A percentile compares a stretch with the other conserved stretches of the same genome.
Conservation (phyloP, 2,797 vertebrate genomes). For the Dendrocincla fuliginosa region DNA sequence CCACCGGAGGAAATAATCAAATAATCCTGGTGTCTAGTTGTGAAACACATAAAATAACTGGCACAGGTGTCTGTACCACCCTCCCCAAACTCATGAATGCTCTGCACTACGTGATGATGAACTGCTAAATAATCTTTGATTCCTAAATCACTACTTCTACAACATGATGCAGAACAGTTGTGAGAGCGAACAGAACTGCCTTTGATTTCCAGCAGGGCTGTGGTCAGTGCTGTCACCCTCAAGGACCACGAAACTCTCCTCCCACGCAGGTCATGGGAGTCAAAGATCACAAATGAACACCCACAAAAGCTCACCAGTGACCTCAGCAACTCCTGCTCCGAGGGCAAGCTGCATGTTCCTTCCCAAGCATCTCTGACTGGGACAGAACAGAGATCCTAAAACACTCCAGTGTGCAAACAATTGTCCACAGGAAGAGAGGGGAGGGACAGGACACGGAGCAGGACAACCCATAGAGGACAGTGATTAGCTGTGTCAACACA, state of each 20-base stretch:
- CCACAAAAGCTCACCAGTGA: neutral
- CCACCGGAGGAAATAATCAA: neutral
- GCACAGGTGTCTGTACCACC: neutral
- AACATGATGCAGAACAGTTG: accelerated
- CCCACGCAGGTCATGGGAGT: neutral
- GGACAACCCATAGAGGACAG: neutral
- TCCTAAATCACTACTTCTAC: neutral
- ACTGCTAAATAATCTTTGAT: neutral
- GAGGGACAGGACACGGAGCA: neutral
- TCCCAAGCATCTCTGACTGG: neutral
- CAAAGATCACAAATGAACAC: neutral
- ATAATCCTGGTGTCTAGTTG: neutral
- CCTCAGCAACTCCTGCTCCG: neutral
- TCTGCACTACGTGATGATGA: neutral
- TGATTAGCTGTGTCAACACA: neutral
- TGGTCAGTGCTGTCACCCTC: neutral
- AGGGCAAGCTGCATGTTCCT: neutral
- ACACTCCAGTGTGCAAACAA: neutral
- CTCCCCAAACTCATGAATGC: neutral
- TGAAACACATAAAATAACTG: neutral
- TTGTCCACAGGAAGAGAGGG: neutral
- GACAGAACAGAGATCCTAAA: neutral
- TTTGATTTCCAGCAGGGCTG: neutral
- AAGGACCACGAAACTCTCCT: neutral
- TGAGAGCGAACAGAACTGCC: neutral